These are phyloP conservation scores for Aplodontia rufa DNA, from an alignment of 2,113 vertebrate genomes.

Conservation along the genomic window DNA sequence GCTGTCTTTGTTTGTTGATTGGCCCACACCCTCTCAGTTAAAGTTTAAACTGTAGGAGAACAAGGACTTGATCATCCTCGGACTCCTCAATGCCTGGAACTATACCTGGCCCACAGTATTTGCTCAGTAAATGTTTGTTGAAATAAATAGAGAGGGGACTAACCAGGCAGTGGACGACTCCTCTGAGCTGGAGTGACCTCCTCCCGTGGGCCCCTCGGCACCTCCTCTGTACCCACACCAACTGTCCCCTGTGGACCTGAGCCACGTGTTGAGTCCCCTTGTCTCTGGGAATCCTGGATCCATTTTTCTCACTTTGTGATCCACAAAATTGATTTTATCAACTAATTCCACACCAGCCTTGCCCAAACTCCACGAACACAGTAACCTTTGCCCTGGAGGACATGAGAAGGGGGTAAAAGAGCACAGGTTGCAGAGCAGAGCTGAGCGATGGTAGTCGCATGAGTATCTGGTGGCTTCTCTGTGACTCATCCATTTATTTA, in stretches of 20 bases:
- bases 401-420: not conserved
- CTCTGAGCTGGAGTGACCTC: not conserved
- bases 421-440: not conserved
- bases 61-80: not conserved
- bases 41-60: not conserved
- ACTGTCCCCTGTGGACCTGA: not conserved
- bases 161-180: no score
- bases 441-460: not conserved
- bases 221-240: no score
- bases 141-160: not conserved
- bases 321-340: not conserved
- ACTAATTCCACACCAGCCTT: not conserved
- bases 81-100: not conserved
- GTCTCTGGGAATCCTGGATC: not conserved
- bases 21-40: not conserved
- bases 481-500: conserved; percentile 86
- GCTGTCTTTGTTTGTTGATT: not conserved
- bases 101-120: not conserved
- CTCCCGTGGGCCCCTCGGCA: not conserved
- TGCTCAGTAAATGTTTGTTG: not conserved
- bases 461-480: conserved; percentile 52
- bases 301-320: not conserved
- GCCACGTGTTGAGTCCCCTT: no score
- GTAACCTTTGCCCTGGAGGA: not conserved
- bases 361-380: not conserved